Conservation (phyloP, 2,113 vertebrate genomes). For the Trogon surrucura region DNA sequence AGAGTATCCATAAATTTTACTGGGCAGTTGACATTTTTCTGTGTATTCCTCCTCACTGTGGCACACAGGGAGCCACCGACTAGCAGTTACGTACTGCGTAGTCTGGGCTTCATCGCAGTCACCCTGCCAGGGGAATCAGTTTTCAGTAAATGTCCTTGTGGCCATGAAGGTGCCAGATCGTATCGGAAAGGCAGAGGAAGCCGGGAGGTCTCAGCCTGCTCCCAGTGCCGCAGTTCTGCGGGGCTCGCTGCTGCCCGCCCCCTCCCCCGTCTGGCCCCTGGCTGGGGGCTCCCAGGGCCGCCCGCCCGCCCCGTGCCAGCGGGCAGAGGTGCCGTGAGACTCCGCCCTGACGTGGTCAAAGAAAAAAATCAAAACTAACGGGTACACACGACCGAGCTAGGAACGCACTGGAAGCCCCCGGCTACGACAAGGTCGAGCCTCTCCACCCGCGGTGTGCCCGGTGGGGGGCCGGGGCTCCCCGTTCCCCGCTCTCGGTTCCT, state of each 20-base stretch:
- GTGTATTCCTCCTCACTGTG: background rate
- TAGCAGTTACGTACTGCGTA: background rate
- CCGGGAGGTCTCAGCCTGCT: background rate
- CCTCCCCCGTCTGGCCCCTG: no score
- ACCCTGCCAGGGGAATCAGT: background rate
- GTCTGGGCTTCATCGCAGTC: background rate
- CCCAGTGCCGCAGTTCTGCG: no score
- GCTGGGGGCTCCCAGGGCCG: no score
- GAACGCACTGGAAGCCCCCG: background rate
- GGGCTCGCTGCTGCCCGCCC: background rate
- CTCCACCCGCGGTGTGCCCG: background rate
- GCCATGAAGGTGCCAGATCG: background rate
- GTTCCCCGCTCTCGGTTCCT: background rate
- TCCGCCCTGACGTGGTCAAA: background rate
- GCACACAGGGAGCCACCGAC: background rate
- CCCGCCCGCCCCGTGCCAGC: background rate
- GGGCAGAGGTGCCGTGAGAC: background rate
- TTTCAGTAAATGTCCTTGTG: background rate
- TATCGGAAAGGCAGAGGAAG: background rate
- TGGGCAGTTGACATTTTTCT: background rate
- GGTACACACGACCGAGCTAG: fast-evolving
- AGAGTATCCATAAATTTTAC: background rate
- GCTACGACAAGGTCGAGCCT: background rate
- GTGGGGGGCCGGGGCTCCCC: background rate
- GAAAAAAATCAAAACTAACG: background rate